Evolutionary conservation across 1,140 invertebrate species (phyloP), one percentile per base, ranked within the genome.

Genomic region (Harpegnathos saltator): DNA sequence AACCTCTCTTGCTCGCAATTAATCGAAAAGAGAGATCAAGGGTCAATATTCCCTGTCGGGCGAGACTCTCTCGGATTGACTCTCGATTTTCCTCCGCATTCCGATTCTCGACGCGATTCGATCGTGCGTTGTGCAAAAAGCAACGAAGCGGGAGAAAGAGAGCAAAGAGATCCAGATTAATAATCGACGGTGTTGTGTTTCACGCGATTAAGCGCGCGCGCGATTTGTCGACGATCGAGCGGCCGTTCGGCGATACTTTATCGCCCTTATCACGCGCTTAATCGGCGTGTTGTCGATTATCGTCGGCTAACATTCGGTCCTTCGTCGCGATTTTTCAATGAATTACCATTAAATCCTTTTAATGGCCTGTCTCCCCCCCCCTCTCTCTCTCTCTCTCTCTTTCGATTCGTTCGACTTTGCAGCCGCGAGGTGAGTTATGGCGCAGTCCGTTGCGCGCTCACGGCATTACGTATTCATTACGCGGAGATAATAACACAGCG

Each of bases 1-100:
- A 71, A 62, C 73, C 54, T 68, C 54, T 68, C 33, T 3, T 74
- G 78, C 44, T 82, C 69, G 78, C 66, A 74, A 82, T 74, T 74
- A 74, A 82, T 82, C 69, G 78, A 74, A 69, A 72, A 74, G 56
- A 33, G 52, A 65, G 81, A 77, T 83, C 82, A 83, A 24, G 19
- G 73, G 73, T 83, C 74, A 77, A 50, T 50, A 68, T 59, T 77
- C 61, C 33, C 44, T 38, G 33, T 29, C 24, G 48, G 48, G 59
- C 58, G 0, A 44, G 62, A 50, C 29, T 52, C 38, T 72, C 61
- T 68, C 22, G n/a, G n/a, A 19, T 78, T 83, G 19, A 85, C 73
- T 80, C 72, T 56, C 81, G 17, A 78, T 85, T 83, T 58, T 61
- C 59, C 68, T 66, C 62, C 38, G 44, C 73, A 69, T 54, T 82